phyloP scores from a whole-genome alignment of 2,888 invertebrate genomes.

The Meloe dianella region DNA sequence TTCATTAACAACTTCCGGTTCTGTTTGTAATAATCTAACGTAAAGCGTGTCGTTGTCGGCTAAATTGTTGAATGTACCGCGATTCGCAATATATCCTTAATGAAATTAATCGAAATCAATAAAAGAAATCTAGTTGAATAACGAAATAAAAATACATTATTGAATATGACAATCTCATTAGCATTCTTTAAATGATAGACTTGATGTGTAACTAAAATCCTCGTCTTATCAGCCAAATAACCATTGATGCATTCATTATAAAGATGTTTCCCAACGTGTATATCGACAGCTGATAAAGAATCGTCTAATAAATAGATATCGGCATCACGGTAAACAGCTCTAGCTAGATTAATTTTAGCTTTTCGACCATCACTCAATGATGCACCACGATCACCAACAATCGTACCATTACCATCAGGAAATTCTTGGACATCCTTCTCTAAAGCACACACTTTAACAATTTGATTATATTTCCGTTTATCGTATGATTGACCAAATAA shows the following conservation, averaged over 20 bases:
- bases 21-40: slow-evolving; percentile 59
- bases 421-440: slow-evolving; percentile 77
- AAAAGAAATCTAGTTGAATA: slow-evolving; percentile 37
- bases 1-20: slow-evolving; percentile 54
- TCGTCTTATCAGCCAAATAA: slow-evolving; percentile 70
- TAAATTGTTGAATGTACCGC: slow-evolving; percentile 60
- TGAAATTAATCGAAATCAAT: slow-evolving; percentile 33
- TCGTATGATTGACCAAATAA: slow-evolving; percentile 76
- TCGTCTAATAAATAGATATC: slow-evolving; percentile 86
- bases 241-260: slow-evolving; percentile 79
- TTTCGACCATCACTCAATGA: slow-evolving; percentile 84
- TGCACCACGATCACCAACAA: slow-evolving; percentile 82
- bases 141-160: slow-evolving; percentile 61
- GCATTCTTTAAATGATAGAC: slow-evolving; percentile 78
- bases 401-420: slow-evolving; percentile 72
- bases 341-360: slow-evolving; percentile 73
- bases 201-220: slow-evolving; percentile 85
- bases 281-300: slow-evolving; percentile 85
- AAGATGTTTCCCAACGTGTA: slow-evolving; percentile 78
- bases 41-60: slow-evolving; percentile 61
- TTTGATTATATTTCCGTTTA: slow-evolving; percentile 64
- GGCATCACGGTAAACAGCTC: slow-evolving; percentile 73
- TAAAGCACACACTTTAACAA: slow-evolving; percentile 71
- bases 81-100: slow-evolving; percentile 60
- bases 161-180: slow-evolving; percentile 70